Evolutionary conservation across 2,888 invertebrate genomes (phyloP).

Genomic region (Noctuana brunneofusca): DNA sequence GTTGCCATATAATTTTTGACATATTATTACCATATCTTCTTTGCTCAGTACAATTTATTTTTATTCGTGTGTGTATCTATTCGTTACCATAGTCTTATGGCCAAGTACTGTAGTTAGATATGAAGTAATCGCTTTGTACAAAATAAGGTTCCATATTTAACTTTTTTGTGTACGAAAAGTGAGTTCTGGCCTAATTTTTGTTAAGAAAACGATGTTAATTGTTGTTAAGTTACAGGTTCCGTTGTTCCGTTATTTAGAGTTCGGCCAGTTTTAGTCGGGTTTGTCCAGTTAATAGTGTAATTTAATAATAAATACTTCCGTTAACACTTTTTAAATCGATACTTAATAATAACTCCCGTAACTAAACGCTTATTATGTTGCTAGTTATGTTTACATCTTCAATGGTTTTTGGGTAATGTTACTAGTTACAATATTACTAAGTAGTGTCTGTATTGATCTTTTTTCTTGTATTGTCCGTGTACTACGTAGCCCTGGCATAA

Average conservation of each 20-base stretch:
- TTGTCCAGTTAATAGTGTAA: conserved; percentile 50
- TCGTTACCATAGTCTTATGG: conserved; percentile 80
- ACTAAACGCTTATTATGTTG: conserved; percentile 73
- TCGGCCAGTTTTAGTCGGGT: conserved; percentile 68
- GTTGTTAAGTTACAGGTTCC: conserved; percentile 38
- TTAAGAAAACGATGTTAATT: conserved; percentile 44
- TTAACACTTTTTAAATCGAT: conserved; percentile 60
- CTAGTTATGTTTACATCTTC: conserved; percentile 42
- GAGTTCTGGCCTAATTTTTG: conserved; percentile 56
- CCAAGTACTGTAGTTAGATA: conserved; percentile 74
- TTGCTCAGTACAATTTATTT: conserved; percentile 68
- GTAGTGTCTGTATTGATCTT: conserved; percentile 25
- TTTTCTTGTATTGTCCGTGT: conserved; percentile 22
- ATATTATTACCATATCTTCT: conserved; percentile 47
- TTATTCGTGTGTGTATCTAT: conserved; percentile 60
- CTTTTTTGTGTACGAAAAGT: conserved; percentile 44
- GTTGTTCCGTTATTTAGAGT: conserved; percentile 33
- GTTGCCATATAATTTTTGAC: conserved; percentile 44
- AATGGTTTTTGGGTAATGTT: conserved; percentile 33
- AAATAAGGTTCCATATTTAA: conserved; percentile 56
- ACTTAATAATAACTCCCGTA: conserved; percentile 69
- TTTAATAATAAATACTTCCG: conserved; percentile 49
- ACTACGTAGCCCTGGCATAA: conserved; percentile 30
- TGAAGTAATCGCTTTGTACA: conserved; percentile 71
- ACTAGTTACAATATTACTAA: conserved; percentile 20